A percentile compares a stretch with the other conserved stretches of the same genome.
These are phyloP conservation scores for Squalus acanthias DNA, from an alignment of 2,797 vertebrate genomes.

Conservation along the genomic window DNA sequence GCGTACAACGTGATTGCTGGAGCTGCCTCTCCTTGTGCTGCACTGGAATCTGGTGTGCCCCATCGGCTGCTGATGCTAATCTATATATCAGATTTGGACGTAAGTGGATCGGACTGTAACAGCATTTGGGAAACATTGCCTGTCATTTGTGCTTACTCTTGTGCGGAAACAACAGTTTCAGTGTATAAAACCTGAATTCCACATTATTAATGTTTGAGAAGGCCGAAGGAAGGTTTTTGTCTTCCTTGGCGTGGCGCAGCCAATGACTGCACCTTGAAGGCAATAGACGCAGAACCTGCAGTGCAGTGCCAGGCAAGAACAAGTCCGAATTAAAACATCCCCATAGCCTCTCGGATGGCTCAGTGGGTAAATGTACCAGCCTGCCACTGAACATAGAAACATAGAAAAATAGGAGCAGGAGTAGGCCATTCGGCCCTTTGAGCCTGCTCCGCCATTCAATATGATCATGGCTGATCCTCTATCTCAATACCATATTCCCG, in stretches of 20 bases:
- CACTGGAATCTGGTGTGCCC: background rate
- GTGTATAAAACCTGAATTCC: background rate
- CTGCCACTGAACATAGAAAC: background rate
- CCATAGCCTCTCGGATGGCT: background rate
- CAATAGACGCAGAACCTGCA: background rate
- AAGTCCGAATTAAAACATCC: background rate
- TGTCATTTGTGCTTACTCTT: background rate
- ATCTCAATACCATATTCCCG: too few relatives aligned
- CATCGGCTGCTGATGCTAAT: background rate
- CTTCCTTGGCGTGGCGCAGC: background rate
- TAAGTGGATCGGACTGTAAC: background rate
- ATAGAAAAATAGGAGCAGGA: too few relatives aligned
- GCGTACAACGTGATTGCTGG: background rate
- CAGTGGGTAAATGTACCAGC: background rate
- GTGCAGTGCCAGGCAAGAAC: background rate
- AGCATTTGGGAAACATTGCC: background rate
- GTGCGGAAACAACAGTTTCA: background rate
- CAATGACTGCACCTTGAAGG: background rate
- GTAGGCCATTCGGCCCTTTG: too few relatives aligned
- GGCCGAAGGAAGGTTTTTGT: background rate
- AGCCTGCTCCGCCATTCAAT: too few relatives aligned
- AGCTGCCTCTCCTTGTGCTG: background rate
- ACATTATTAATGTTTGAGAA: background rate
- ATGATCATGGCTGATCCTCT: too few relatives aligned
- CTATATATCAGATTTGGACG: background rate